Evolutionary conservation across 2,888 invertebrate genomes (phyloP).

Genomic region (Callimorpha dominula): DNA sequence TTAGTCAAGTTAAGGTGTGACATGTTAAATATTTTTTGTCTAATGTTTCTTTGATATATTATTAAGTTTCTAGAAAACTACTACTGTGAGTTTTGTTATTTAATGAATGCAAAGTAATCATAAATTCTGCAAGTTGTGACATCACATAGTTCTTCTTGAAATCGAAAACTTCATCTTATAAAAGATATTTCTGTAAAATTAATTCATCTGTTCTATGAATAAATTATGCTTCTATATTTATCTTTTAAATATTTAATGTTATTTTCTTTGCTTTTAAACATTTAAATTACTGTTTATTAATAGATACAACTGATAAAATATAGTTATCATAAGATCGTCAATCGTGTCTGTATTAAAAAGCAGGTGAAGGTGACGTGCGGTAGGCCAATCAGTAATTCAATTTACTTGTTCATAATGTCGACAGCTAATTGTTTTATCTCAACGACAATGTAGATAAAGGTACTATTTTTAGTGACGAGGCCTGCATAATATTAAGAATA

Average conservation of each 20-base stretch:
- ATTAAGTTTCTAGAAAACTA: too few species aligned
- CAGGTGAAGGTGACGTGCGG: background rate
- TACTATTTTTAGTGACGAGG: slow-evolving; percentile 30
- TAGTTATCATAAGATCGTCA: background rate
- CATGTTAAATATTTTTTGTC: too few species aligned
- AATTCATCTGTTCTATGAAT: too few species aligned
- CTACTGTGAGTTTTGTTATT: too few species aligned
- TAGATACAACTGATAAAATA: background rate
- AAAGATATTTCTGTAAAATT: too few species aligned
- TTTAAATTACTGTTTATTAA: background rate
- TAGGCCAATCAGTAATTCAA: background rate
- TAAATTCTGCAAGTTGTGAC: too few species aligned
- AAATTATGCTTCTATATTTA: too few species aligned
- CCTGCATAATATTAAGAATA: background rate
- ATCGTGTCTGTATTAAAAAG: background rate
- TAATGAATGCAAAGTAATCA: too few species aligned
- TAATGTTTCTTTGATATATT: too few species aligned
- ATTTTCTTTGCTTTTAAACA: background rate
- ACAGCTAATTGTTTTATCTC: slow-evolving; percentile 38
- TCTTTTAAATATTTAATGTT: background rate
- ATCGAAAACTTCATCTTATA: too few species aligned
- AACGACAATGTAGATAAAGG: slow-evolving; percentile 38
- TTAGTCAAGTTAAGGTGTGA: too few species aligned
- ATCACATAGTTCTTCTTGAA: too few species aligned
- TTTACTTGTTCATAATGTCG: background rate